Evolutionary conservation across 2,888 invertebrate species (phyloP).

Genomic region (Argyresthia albistria): DNA sequence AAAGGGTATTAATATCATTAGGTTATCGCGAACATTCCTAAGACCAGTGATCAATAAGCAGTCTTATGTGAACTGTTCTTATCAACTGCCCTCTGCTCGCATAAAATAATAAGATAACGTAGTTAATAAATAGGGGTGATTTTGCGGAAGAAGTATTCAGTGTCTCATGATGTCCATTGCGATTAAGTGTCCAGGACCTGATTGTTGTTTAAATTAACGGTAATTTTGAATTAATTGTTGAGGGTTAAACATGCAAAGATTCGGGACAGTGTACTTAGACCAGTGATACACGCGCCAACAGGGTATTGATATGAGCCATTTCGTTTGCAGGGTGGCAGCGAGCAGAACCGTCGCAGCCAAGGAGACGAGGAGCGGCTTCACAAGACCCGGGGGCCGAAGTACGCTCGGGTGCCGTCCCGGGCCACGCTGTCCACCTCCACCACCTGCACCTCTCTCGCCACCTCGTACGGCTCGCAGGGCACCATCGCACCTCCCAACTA

Average conservation of each 20-base stretch:
- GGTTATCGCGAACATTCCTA: slow-evolving; percentile 55
- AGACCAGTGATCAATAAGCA: slow-evolving; percentile 39
- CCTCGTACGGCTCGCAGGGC: slow-evolving; percentile 61
- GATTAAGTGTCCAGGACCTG: slow-evolving; percentile 26
- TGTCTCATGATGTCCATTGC: slow-evolving; percentile 32
- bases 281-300: not conserved
- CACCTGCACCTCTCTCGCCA: slow-evolving; percentile 74
- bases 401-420: slow-evolving; percentile 60
- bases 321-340: slow-evolving; percentile 53
- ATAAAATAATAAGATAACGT: slow-evolving; percentile 52
- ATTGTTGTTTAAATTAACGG: slow-evolving; percentile 2
- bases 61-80: slow-evolving; percentile 39
- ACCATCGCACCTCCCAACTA: slow-evolving; percentile 56
- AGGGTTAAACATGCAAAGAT: not conserved
- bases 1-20: slow-evolving; percentile 24
- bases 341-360: slow-evolving; percentile 51
- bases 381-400: slow-evolving; percentile 51
- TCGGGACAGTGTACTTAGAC: not conserved
- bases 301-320: not conserved
- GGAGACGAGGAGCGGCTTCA: slow-evolving; percentile 60
- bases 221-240: not conserved
- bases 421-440: slow-evolving; percentile 73
- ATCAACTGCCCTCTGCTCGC: slow-evolving; percentile 43
- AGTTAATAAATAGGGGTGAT: slow-evolving; percentile 40
- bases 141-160: slow-evolving; percentile 3